Base-by-base conservation (phyloP, 2,113 vertebrate species). In the Xyliphius kryptos region DNA sequence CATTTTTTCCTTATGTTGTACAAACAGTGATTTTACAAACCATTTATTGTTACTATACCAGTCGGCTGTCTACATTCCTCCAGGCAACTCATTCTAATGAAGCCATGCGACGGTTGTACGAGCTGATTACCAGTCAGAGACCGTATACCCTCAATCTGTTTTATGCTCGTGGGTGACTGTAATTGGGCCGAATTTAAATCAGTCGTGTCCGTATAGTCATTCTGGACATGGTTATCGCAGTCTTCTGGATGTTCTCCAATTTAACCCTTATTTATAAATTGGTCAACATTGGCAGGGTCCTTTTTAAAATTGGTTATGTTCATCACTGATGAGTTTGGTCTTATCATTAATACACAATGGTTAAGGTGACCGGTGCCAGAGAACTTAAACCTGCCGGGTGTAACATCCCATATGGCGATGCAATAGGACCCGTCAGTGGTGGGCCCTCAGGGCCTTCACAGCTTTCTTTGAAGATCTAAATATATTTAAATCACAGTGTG, bases 161-260 rank as follows among this genome's bases (percentile, higher is more conserved):
- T 10, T 44, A 44, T 56, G 36, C 36, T 56, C 19, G 19, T 40
- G 36, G 17, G 36, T 37, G 19, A 40, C 54, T 56, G 38, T 56
- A 56, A 56, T 41, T 56, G 54, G 54, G 41, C 38, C 26, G 26
- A 41, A n/a, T 56, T 56, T 13, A 56, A 41, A 56, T 56, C 54
- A 40, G 20, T 56, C 41, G 41, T 41, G 13, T 17, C 36, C 2
- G 9, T 54, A n/a, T 54, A 54, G 40, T 38, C 54, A 56, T 41
- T 38, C 54, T 9, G 38, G 36, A 56, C 38, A 12, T 21, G 12
- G 54, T 56, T 40, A 56, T 19, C 0, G 17, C 41, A 41, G 41
- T 21, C 15, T 8, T 21, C 15, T 8, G 12, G 54, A 56, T 5
- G 17, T 12, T 19, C 38, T 40, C 12, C 14, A 40, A 43, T 56